A percentile compares a stretch with the other conserved stretches of the same genome.
Conservation (phyloP, 2,113 vertebrate genomes). For the Pseudonaja textilis region DNA sequence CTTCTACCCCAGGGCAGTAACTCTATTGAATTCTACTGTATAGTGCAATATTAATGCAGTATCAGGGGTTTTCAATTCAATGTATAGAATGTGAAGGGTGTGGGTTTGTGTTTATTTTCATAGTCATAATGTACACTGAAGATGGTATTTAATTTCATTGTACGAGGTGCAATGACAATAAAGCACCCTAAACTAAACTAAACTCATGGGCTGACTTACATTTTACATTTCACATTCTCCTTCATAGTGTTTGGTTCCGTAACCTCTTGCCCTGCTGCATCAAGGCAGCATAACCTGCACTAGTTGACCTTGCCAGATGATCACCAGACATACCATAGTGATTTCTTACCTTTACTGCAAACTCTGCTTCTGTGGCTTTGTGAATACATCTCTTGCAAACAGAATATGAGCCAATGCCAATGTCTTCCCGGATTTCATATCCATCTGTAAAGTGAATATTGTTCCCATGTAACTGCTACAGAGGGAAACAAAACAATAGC, state of each 20-base stretch:
- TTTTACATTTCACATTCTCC: neutral
- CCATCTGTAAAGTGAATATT: constrained; percentile 87
- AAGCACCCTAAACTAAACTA: no score
- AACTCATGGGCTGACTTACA: neutral
- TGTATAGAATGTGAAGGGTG: no score
- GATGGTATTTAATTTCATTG: no score
- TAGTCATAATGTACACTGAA: no score
- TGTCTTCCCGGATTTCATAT: constrained; percentile 91
- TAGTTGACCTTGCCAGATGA: neutral
- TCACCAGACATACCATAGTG: neutral
- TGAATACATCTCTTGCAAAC: constrained; percentile 89
- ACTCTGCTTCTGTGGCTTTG: constrained; percentile 87
- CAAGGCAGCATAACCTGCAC: neutral
- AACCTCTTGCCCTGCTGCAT: neutral
- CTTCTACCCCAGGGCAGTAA: no score
- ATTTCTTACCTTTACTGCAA: constrained; percentile 87
- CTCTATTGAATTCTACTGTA: no score
- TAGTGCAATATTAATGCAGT: no score
- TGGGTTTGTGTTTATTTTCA: no score
- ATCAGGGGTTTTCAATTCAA: no score
- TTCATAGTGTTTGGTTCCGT: neutral
- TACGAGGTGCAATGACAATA: no score
- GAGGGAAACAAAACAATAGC: constrained; percentile 21
- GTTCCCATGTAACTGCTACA: constrained; percentile 87
- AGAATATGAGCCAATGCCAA: constrained; percentile 82